Conservation (phyloP, 1,140 invertebrate species). For the Drosophila pandora region DNA sequence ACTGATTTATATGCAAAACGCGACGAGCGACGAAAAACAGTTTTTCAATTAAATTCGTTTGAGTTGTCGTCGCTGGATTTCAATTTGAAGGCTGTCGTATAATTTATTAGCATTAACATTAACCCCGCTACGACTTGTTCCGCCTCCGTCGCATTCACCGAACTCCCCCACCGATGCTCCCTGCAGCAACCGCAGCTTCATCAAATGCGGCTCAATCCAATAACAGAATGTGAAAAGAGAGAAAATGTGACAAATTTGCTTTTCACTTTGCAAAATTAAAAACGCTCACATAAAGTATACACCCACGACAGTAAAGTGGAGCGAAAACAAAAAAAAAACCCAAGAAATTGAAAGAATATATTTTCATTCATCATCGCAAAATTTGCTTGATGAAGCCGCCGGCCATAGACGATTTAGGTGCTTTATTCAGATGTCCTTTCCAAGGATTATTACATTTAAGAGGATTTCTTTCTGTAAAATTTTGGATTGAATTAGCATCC, state of each 20-base stretch:
- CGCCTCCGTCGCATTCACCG: slow-evolving; percentile 6
- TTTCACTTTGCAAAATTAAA: slow-evolving; percentile 81
- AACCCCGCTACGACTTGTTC: slow-evolving; percentile 70
- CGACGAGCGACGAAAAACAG: slow-evolving; percentile 63
- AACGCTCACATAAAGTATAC: slow-evolving; percentile 66
- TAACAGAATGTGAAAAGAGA: slow-evolving; percentile 54
- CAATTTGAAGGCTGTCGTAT: slow-evolving; percentile 78
- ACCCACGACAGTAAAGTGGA: slow-evolving; percentile 20
- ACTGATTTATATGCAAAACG: slow-evolving; percentile 80
- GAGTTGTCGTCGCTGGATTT: slow-evolving; percentile 75
- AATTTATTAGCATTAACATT: slow-evolving; percentile 81
- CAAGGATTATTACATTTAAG: neutral
- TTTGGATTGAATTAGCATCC: neutral
- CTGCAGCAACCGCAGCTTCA: slow-evolving; percentile 36
- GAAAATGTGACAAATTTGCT: slow-evolving; percentile 79
- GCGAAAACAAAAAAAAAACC: slow-evolving; percentile 25
- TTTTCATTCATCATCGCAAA: slow-evolving; percentile 76
- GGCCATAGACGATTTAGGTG: slow-evolving; percentile 24
- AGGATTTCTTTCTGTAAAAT: neutral
- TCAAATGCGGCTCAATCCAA: slow-evolving; percentile 74
- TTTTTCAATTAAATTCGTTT: slow-evolving; percentile 82
- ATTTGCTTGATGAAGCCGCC: slow-evolving; percentile 51
- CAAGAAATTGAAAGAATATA: slow-evolving; percentile 33
- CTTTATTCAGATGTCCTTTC: slow-evolving; percentile 4
- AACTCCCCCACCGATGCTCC: neutral